Percentiles rank a stretch among this genome's conserved stretches.
Conservation (phyloP, 1,140 invertebrate species). For the Calliopsis andreniformis region DNA sequence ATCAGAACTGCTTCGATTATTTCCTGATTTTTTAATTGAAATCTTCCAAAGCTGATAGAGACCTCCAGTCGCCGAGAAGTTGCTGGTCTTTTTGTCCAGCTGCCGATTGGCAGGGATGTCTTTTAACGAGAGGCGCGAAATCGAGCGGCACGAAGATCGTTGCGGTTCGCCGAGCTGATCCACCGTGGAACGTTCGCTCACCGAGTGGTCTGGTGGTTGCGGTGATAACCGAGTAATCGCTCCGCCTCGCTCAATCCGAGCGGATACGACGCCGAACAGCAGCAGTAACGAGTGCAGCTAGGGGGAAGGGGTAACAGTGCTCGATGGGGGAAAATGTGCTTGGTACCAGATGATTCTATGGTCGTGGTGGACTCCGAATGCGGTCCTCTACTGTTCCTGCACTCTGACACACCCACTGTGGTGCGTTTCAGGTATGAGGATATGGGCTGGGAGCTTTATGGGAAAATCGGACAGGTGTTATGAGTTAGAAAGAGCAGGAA, state of each 20-base stretch:
- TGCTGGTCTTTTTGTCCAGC: no score
- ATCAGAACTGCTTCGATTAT: no score
- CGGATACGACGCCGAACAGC: slow-evolving; percentile 70
- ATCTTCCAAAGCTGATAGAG: no score
- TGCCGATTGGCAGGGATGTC: no score
- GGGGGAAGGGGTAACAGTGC: slow-evolving; percentile 37
- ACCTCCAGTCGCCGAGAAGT: no score
- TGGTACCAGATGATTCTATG: slow-evolving; percentile 49
- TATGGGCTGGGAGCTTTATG: no score
- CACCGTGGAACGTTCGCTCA: slow-evolving; percentile 28
- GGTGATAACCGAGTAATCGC: slow-evolving; percentile 77
- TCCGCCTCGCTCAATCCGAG: slow-evolving; percentile 70
- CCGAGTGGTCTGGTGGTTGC: slow-evolving; percentile 60
- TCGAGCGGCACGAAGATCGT: slow-evolving; percentile 12
- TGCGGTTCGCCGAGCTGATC: slow-evolving; percentile 18
- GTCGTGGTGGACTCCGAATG: background rate
- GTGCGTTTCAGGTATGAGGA: no score
- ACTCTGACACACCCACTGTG: slow-evolving; percentile 38
- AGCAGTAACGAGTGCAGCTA: slow-evolving; percentile 43
- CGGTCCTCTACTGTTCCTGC: slow-evolving; percentile 14
- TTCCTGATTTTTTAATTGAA: no score
- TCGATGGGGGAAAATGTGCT: background rate
- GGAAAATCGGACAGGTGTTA: no score
- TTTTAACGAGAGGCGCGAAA: background rate
- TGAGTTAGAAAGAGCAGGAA: no score